Base-by-base conservation (phyloP, 1,140 invertebrate genomes). In the Cydia splendana region DNA sequence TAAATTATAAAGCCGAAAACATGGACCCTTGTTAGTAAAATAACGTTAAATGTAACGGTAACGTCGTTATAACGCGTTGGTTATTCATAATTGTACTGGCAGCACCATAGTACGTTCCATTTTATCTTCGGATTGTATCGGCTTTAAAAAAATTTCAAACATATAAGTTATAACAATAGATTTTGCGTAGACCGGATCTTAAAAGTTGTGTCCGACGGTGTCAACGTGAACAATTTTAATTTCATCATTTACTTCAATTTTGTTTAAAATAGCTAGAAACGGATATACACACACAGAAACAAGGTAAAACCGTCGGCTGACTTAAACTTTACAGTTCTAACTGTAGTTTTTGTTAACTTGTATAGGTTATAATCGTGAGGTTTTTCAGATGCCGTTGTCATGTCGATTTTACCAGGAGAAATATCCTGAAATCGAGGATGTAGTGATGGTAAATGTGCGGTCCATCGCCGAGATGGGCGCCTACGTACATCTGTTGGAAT, bases 391-490 rank as follows among this genome's bases (percentile, higher is more conserved):
- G 98, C 97, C 98, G 82, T 94, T 99, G 18, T 96, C 97, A 65
- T 99, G 99, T 96, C 95, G 99, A 87, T 99, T 98, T 96, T 99
- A 99, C 90, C 96, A 97, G 85, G 97, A 99, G 93, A 98, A 98
- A 87, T 99, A 99, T 94, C 99, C 99, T 0, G 99, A 99, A 91
- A 96, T 99, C 45, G 99, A 99, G 85, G 99, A 99, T 96, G 98
- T 99, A 42, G 99, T 99, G 12, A 99, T 99, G 98, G 99, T 99
- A 4, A 99, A 99, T 91, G 99, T 99, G 2, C 95, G 98, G 15
- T 98, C 98, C 80, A 99, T 99, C 84, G 99, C 98, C 48, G 99
- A 99, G 94, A 99, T 99, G 99, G 99, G 99, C 78, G 99, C 99
- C 5, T 99, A 99, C 93, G 99, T 99, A 4, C 97, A 99, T 91